phyloP scores from a whole-genome alignment of 2,888 invertebrate species.

The Laspeyria flexula region DNA sequence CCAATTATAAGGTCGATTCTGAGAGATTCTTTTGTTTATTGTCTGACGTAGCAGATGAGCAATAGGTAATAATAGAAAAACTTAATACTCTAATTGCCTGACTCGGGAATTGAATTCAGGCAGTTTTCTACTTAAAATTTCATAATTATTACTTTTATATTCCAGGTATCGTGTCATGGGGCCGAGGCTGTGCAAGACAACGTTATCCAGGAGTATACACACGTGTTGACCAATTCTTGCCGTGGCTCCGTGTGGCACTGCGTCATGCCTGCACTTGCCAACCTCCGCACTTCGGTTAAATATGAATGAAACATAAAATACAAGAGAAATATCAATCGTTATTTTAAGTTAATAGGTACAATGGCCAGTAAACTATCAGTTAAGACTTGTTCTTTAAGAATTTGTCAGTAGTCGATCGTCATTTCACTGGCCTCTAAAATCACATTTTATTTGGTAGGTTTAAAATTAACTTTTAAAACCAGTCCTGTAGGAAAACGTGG shows the following conservation, averaged over 20 bases:
- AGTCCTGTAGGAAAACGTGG: too few species aligned
- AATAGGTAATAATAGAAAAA: too few species aligned
- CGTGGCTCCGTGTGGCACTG: constrained; percentile 75
- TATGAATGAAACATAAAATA: neutral
- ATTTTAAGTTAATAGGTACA: neutral
- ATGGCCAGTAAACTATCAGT: neutral
- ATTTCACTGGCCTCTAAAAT: too few species aligned
- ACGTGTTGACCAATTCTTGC: constrained; percentile 72
- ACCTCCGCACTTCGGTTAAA: constrained; percentile 56
- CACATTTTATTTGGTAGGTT: too few species aligned
- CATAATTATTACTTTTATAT: neutral
- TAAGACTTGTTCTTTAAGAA: too few species aligned
- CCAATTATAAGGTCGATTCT: too few species aligned
- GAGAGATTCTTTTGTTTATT: too few species aligned
- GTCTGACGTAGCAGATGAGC: too few species aligned
- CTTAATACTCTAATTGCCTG: too few species aligned
- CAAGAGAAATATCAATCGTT: neutral
- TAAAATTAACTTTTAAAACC: too few species aligned
- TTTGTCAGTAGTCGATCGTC: too few species aligned
- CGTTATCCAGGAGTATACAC: constrained; percentile 82
- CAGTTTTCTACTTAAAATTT: neutral
- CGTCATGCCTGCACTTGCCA: constrained; percentile 76
- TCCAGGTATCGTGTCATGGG: constrained; percentile 91
- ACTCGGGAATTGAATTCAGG: too few species aligned
- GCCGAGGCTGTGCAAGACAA: constrained; percentile 90